A percentile compares a stretch with the other conserved stretches of the same genome.
phyloP scores from a whole-genome alignment of 2,113 vertebrate genomes.

The human (Homo sapiens) region GRCh38 chr2:132542001-132542500 shows the following conservation, averaged over 20 bases:
- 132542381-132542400: not conserved
- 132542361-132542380: not conserved
- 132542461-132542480: not conserved
- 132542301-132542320: not conserved
- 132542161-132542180: not conserved
- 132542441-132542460: not conserved
- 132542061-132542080: not conserved
- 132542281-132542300: not conserved
- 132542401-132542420: not conserved
- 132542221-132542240: not conserved
- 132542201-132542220: not conserved
- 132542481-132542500: not conserved
- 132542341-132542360: not conserved
- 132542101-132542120: not conserved
- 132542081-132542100: not conserved
- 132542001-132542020: not conserved
- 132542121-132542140: not conserved
- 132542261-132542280: not conserved
- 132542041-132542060: not conserved
- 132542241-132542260: not conserved
- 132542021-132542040: not conserved
- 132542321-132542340: too few relatives aligned
- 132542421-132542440: not conserved
- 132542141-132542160: not conserved
- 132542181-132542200: not conserved